Base-by-base conservation (phyloP, 2,888 invertebrate species). In the Eurytoma californica region DNA sequence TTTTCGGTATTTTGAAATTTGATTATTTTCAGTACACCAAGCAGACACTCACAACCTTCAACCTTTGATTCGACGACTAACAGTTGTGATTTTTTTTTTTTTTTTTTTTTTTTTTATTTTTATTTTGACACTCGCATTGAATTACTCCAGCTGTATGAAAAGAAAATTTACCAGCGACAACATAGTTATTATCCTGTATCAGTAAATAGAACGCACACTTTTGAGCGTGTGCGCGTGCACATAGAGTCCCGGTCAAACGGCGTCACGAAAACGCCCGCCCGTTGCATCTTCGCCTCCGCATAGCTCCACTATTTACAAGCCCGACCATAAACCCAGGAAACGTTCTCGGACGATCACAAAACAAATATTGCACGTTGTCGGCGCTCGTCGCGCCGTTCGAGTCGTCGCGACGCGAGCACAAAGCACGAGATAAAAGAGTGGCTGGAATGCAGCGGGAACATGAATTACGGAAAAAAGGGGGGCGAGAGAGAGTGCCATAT, bases 61-160 rank as follows among this genome's bases (percentile, higher is more conserved):
- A 57, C 49, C 18, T 72, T 80, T 80, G 72, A 80, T 72, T 80
- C 70, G 4, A 30, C 51, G 39, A 66, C 9, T 39, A 20, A 51
- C 58, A 49, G 53, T 49, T 70, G 13, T 58, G 16, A 69, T 74
- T 55, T 39, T 63, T 60, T 61, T 9, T 4, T 4, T 0, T 4
- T 39, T 39, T 39, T 39, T 4, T 39, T 39, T 39, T 39, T 4
- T 30, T 39, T 39, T 39, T 39, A 7, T 39, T 5, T n/a, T n/a
- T n/a, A n/a, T n/a, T 39, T 39, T 39, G 5, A 39, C 39, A 39
- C 39, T 9, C 39, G 39, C 39, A 39, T 39, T 39, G 39, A 39
- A 39, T 39, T 9, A 39, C 39, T 39, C 39, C 39, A 39, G 39
- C 39, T 39, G 39, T 39, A 39, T 39, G 39, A 39, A 39, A 39